Conservation (phyloP, 2,888 invertebrate species). For the Apamea crenata region DNA sequence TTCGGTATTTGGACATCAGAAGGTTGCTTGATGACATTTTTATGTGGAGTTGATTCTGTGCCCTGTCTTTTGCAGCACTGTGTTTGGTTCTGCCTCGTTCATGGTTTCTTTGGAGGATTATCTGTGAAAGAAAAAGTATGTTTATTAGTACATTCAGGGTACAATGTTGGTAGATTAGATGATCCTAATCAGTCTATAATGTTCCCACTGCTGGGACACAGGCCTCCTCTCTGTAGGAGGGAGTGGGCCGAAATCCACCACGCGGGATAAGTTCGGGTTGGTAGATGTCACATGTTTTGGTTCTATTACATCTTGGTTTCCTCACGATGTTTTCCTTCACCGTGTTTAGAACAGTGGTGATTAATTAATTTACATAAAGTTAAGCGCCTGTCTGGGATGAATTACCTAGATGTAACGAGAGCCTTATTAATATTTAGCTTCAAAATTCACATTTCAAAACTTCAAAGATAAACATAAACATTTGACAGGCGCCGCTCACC, state of each 20-base stretch:
- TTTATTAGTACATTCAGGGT: background rate
- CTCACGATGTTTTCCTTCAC: background rate
- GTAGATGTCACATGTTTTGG: background rate
- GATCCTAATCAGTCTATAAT: background rate
- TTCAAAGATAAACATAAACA: constrained; percentile 15
- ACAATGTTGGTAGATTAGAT: background rate
- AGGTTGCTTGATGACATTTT: constrained; percentile 67
- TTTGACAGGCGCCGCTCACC: constrained; percentile 13
- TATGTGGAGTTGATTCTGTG: constrained; percentile 44
- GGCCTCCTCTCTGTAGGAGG: background rate
- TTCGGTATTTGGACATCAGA: constrained; percentile 56
- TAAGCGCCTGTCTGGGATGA: background rate
- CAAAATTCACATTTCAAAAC: background rate
- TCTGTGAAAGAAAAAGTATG: constrained; percentile 63
- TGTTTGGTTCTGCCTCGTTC: constrained; percentile 45
- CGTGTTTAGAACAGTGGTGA: background rate
- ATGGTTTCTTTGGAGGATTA: constrained; percentile 60
- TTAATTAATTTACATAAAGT: background rate
- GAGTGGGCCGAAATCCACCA: background rate
- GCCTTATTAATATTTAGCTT: background rate
- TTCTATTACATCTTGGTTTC: background rate
- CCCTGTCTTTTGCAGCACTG: constrained; percentile 23
- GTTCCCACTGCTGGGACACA: background rate
- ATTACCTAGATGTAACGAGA: background rate
- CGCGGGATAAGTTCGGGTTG: background rate